phyloP scores from a whole-genome alignment of 2,797 vertebrate genomes.

The Schizopygopsis pylzovi region DNA sequence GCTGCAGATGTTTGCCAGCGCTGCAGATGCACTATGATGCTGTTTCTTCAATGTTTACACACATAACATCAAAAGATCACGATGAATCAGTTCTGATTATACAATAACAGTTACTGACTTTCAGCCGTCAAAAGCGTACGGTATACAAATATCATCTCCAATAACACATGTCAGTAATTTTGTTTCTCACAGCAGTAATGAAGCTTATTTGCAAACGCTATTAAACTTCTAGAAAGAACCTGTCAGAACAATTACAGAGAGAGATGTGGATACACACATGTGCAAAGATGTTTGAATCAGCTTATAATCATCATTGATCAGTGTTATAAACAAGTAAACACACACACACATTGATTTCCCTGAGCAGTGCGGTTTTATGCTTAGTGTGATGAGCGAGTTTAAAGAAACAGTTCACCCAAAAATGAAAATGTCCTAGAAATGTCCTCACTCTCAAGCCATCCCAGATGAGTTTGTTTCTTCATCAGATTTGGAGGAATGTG shows the following conservation, averaged over 20 bases:
- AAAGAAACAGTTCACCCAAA: not conserved
- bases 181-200: conserved; percentile 27
- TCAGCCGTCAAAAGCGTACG: not conserved
- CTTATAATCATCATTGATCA: not conserved
- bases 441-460: too few relatives aligned
- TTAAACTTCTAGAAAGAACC: conserved; percentile 8
- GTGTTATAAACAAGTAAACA: not conserved
- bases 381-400: not conserved
- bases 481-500: not conserved
- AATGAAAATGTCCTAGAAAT: not conserved
- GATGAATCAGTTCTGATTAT: conserved; percentile 33
- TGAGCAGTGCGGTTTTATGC: not conserved
- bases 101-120: not conserved
- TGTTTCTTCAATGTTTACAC: conserved; percentile 9
- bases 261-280: not conserved
- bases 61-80: not conserved
- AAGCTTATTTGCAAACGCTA: conserved; percentile 12
- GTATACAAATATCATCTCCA: not conserved
- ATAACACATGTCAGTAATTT: conserved; percentile 24
- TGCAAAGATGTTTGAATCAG: too few relatives aligned
- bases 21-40: not conserved
- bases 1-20: conserved; percentile 16
- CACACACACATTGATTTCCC: not conserved
- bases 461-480: too few relatives aligned
- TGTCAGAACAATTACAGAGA: conserved; percentile 21